Evolutionary conservation across 2,888 invertebrate genomes (phyloP).

Genomic region (Euphydryas editha): DNA sequence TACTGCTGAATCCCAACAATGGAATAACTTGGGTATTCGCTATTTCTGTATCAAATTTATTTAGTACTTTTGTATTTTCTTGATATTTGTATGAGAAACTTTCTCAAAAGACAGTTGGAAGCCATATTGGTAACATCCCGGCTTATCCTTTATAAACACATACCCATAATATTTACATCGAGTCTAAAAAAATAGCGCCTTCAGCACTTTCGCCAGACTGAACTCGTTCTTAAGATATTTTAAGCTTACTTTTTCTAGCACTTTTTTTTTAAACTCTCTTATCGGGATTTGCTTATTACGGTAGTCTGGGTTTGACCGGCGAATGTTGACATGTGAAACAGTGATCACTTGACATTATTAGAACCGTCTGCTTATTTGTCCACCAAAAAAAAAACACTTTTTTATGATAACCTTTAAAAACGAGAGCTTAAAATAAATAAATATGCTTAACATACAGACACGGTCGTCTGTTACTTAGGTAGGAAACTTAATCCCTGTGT

Average conservation of each 20-base stretch:
- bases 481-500: too few relatives aligned
- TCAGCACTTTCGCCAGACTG: constrained; percentile 48
- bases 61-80: neutral
- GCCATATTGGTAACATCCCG: constrained; percentile 23
- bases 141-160: constrained; percentile 31
- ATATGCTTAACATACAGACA: too few relatives aligned
- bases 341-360: too few relatives aligned
- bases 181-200: constrained; percentile 41
- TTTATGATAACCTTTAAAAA: too few relatives aligned
- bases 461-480: too few relatives aligned
- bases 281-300: neutral
- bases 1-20: too few relatives aligned
- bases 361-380: too few relatives aligned
- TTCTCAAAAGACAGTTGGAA: constrained; percentile 15
- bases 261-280: neutral
- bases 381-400: too few relatives aligned
- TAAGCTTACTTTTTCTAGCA: neutral
- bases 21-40: too few relatives aligned
- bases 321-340: too few relatives aligned
- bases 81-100: neutral
- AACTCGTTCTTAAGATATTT: neutral
- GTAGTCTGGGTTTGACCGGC: neutral
- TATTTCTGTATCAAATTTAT: too few relatives aligned
- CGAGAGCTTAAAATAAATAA: too few relatives aligned
- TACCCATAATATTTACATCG: constrained; percentile 30